Evolutionary conservation across 2,888 invertebrate genomes (phyloP).

Genomic region (Cyrtodaria siliqua): DNA sequence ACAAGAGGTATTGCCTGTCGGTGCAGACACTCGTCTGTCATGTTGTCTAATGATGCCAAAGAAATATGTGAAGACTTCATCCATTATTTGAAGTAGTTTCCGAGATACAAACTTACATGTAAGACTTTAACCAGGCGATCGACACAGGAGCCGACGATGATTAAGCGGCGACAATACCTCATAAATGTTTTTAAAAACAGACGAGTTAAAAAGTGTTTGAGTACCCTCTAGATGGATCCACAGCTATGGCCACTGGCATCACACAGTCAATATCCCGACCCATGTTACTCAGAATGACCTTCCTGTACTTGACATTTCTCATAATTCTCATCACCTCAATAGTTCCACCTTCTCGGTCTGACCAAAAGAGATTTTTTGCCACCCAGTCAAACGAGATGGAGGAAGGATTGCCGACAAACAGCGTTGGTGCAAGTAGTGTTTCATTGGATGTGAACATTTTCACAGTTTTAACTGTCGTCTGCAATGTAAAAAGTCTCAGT

Average conservation of each 20-base stretch:
- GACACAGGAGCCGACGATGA: too few relatives aligned
- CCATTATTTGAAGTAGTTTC: too few relatives aligned
- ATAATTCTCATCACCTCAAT: constrained; percentile 90
- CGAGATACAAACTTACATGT: too few relatives aligned
- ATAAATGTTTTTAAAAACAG: too few relatives aligned
- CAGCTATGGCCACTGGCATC: constrained; percentile 93
- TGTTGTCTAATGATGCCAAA: too few relatives aligned
- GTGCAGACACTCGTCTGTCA: too few relatives aligned
- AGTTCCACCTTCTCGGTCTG: constrained; percentile 92
- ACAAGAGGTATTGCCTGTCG: too few relatives aligned
- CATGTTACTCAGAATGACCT: constrained; percentile 95
- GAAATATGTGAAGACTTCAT: too few relatives aligned
- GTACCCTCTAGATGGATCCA: constrained; percentile 97
- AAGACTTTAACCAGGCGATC: too few relatives aligned
- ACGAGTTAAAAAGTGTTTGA: constrained; percentile 58
- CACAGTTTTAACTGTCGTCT: constrained; percentile 49
- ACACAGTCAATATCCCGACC: constrained; percentile 95
- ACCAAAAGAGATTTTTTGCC: constrained; percentile 97
- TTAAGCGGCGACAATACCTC: too few relatives aligned
- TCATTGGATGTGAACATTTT: constrained; percentile 86
- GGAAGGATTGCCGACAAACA: constrained; percentile 92
- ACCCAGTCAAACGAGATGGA: constrained; percentile 98
- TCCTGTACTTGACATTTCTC: constrained; percentile 92
- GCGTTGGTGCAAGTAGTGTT: constrained; percentile 39
- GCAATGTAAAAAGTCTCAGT: too few relatives aligned